Percentiles rank a stretch among this genome's conserved stretches.
Evolutionary conservation across 2,113 vertebrate species (phyloP).

Genomic region (Nansenia antarctica): DNA sequence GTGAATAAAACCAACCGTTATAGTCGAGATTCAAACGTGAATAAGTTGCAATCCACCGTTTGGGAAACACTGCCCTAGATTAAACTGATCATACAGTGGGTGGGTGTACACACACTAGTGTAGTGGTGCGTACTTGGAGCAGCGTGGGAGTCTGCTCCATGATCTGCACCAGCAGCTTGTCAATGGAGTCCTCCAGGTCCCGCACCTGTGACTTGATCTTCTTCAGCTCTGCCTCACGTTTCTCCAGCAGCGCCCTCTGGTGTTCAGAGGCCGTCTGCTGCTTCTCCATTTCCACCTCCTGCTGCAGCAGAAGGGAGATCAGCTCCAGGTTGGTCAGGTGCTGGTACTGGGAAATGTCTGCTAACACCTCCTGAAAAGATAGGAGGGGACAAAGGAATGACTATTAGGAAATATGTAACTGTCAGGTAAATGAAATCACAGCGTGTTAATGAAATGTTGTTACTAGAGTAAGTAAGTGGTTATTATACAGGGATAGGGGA

Average conservation of each 20-base stretch:
- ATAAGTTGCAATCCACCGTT: too few species aligned
- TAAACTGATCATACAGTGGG: constrained; percentile 11
- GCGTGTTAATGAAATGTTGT: too few species aligned
- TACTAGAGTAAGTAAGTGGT: too few species aligned
- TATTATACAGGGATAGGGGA: too few species aligned
- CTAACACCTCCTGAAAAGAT: constrained; percentile 43
- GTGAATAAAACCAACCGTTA: too few species aligned
- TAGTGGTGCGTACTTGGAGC: constrained; percentile 83
- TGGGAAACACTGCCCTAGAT: constrained; percentile 2
- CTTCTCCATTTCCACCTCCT: constrained; percentile 83
- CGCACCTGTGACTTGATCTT: constrained; percentile 86
- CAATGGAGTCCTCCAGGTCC: constrained; percentile 96
- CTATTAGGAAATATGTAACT: not conserved
- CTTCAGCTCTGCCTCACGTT: constrained; percentile 81
- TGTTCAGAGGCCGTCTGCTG: constrained; percentile 72
- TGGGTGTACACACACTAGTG: not conserved
- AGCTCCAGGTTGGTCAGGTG: constrained; percentile 95
- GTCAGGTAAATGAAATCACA: not conserved
- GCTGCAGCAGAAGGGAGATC: constrained; percentile 90
- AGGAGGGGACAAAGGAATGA: not conserved
- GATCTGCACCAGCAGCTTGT: constrained; percentile 92
- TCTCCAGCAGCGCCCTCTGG: constrained; percentile 70
- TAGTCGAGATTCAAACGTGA: too few species aligned
- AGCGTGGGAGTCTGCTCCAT: constrained; percentile 95
- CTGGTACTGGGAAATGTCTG: constrained; percentile 84